phyloP scores from a whole-genome alignment of 1,140 invertebrate species.

The Hesperophylax magnus region DNA sequence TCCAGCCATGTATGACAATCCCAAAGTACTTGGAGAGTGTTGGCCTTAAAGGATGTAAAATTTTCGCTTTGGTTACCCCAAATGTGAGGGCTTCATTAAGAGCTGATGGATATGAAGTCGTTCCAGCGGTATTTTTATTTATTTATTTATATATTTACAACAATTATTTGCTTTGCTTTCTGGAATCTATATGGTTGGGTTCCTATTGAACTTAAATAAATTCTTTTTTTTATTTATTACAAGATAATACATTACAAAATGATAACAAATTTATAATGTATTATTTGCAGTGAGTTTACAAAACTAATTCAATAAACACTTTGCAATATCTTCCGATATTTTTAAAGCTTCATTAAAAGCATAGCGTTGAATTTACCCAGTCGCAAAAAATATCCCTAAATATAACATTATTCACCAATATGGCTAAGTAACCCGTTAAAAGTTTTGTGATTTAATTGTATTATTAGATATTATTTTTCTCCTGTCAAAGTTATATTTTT shows the following conservation, averaged over 20 bases:
- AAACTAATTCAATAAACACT: too few species aligned
- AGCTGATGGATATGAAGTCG: conserved; percentile 59
- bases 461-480: neutral
- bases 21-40: conserved; percentile 65
- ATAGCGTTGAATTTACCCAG: neutral
- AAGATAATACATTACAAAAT: too few species aligned
- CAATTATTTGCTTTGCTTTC: too few species aligned
- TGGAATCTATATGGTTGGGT: too few species aligned
- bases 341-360: neutral
- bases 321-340: neutral
- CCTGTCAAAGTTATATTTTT: too few species aligned
- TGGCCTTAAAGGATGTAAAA: conserved; percentile 63
- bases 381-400: neutral
- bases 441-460: neutral
- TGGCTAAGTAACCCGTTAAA: neutral
- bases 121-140: conserved; percentile 59
- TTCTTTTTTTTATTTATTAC: too few species aligned
- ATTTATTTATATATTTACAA: neutral
- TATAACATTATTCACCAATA: neutral
- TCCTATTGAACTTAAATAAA: neutral
- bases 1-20: conserved; percentile 64
- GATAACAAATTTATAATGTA: too few species aligned
- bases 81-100: conserved; percentile 45
- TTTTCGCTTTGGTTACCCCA: conserved; percentile 63
- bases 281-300: too few species aligned